These are phyloP conservation scores for Lepeophtheirus nordmannii DNA, from an alignment of 2,888 invertebrate genomes.

Conservation along the genomic window DNA sequence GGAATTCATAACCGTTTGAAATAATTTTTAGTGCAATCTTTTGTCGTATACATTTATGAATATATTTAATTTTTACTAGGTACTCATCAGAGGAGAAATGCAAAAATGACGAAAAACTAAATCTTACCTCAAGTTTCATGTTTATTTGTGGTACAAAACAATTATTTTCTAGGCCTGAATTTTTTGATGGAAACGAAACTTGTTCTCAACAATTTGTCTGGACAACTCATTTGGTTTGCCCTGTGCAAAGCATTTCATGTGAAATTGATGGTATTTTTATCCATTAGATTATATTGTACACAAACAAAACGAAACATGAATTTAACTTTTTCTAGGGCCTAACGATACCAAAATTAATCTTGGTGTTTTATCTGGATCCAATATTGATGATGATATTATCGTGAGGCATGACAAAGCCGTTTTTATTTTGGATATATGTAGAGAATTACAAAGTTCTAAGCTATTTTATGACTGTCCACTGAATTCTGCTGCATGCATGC, in stretches of 20 bases:
- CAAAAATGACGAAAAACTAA: not conserved
- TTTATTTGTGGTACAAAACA: not conserved
- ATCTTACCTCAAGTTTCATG: not conserved
- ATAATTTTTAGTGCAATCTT: no score
- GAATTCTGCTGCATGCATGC: no score
- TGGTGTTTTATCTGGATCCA: no score
- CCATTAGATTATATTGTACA: not conserved
- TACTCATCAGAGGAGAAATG: not conserved
- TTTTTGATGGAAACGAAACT: not conserved
- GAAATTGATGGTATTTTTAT: not conserved
- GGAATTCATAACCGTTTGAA: no score
- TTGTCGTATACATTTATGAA: not conserved
- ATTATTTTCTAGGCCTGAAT: not conserved
- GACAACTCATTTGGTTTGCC: not conserved
- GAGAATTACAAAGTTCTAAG: no score
- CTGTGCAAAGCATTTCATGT: not conserved
- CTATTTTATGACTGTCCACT: no score
- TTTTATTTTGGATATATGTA: no score
- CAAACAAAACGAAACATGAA: not conserved
- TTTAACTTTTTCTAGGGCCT: no score
- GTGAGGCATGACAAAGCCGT: no score
- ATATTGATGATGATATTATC: no score
- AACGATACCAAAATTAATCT: no score
- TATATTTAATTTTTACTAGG: not conserved
- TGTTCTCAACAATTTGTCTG: not conserved